Conservation (phyloP, 2,797 vertebrate species). For the Liasis olivaceus region DNA sequence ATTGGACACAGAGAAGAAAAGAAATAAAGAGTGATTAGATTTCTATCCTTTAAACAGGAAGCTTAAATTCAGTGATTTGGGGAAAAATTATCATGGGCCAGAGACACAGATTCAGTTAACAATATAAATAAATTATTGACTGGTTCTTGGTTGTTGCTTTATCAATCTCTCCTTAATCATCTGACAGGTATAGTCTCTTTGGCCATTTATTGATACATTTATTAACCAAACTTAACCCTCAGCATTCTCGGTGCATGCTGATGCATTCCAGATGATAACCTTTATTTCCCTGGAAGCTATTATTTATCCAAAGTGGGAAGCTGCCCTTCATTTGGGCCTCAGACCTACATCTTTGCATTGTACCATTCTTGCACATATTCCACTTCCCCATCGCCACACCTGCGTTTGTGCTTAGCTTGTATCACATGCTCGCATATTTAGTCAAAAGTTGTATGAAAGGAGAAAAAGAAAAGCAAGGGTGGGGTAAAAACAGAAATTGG, state of each 20-base stretch:
- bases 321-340: background rate
- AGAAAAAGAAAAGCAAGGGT: background rate
- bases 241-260: background rate
- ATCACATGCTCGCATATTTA: background rate
- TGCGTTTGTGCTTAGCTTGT: background rate
- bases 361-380: background rate
- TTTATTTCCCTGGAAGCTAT: background rate
- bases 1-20: conserved; percentile 24
- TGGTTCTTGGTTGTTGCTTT: background rate
- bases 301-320: background rate
- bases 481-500: background rate
- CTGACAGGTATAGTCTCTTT: background rate
- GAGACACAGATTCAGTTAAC: background rate
- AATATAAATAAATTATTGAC: background rate
- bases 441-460: background rate
- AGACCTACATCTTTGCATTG: background rate
- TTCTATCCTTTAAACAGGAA: background rate
- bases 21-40: conserved; percentile 8
- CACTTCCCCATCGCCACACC: background rate
- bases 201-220: background rate
- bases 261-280: background rate
- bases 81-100: background rate
- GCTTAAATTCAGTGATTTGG: background rate
- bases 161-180: background rate
- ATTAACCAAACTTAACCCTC: background rate